These are phyloP conservation scores for Drosophila virilis DNA, from an alignment of 1,140 invertebrate species.

Conservation along the genomic window DNA sequence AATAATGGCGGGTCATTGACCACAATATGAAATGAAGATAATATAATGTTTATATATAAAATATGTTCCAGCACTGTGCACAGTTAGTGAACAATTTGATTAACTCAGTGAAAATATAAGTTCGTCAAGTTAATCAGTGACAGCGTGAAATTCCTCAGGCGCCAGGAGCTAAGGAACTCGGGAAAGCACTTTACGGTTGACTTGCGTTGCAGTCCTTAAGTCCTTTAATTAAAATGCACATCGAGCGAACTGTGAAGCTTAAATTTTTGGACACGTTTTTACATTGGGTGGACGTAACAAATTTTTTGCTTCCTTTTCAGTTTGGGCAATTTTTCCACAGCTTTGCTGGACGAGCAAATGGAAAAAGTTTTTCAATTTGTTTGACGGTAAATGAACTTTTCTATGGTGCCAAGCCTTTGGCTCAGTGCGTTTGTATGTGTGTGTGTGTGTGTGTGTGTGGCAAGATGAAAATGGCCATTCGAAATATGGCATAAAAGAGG, in stretches of 20 bases:
- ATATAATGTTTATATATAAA: no score
- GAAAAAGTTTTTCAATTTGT: constrained; percentile 81
- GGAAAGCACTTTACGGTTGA: constrained; percentile 20
- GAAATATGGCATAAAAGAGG: constrained; percentile 75
- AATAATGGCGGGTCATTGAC: no score
- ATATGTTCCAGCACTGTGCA: no score
- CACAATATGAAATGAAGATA: no score
- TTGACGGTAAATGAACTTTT: constrained; percentile 77
- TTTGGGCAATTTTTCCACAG: constrained; percentile 54
- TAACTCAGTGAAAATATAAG: no score
- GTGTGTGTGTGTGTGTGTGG: constrained; percentile 21
- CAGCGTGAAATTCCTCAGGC: background rate
- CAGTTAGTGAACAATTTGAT: no score
- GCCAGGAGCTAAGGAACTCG: constrained; percentile 4
- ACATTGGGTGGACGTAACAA: constrained; percentile 20
- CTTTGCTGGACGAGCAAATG: constrained; percentile 64
- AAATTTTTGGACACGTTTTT: constrained; percentile 60
- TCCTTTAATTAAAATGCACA: constrained; percentile 76
- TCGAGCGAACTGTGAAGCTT: constrained; percentile 37
- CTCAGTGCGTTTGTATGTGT: background rate
- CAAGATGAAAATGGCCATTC: constrained; percentile 50
- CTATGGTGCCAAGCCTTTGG: constrained; percentile 24
- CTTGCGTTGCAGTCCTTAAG: constrained; percentile 37
- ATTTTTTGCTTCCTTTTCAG: constrained; percentile 50
- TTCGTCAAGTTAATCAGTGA: constrained; percentile 19